These are phyloP conservation scores for Graptemys geographica DNA, from an alignment of 2,797 vertebrate species.

Conservation along the genomic window DNA sequence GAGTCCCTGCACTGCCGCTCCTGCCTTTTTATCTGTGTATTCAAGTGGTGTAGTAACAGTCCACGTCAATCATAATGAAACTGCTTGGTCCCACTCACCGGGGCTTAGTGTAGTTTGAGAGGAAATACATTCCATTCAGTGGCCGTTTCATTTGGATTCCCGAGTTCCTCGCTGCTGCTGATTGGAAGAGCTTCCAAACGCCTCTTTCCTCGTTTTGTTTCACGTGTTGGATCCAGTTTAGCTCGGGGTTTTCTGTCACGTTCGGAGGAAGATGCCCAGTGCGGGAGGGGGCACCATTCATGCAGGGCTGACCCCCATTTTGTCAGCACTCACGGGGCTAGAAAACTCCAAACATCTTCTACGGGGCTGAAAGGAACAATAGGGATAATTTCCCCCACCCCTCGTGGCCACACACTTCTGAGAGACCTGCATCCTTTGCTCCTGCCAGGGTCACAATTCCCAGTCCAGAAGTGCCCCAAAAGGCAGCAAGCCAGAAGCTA, in stretches of 20 bases:
- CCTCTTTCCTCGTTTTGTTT: background rate
- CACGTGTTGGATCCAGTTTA: background rate
- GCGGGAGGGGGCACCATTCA: background rate
- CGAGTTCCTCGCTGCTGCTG: accelerated
- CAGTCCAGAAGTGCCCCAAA: background rate
- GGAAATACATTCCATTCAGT: background rate
- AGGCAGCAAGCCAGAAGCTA: background rate
- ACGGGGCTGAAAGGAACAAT: background rate
- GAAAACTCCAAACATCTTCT: background rate
- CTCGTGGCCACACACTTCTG: background rate
- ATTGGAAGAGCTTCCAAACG: background rate
- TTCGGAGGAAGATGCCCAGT: background rate
- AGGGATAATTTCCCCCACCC: background rate
- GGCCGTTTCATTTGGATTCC: background rate
- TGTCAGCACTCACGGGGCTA: background rate
- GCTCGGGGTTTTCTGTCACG: too few relatives aligned
- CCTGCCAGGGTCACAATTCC: too few relatives aligned
- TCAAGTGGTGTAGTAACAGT: accelerated
- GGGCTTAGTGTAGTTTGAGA: background rate
- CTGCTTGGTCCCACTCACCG: background rate
- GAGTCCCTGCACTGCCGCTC: background rate
- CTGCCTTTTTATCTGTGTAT: accelerated
- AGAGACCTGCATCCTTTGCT: background rate
- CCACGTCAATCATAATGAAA: background rate
- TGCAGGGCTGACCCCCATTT: background rate